phyloP scores from a whole-genome alignment of 53 echinoderm and acorn worm genomes.

The Henricia sp. region DNA sequence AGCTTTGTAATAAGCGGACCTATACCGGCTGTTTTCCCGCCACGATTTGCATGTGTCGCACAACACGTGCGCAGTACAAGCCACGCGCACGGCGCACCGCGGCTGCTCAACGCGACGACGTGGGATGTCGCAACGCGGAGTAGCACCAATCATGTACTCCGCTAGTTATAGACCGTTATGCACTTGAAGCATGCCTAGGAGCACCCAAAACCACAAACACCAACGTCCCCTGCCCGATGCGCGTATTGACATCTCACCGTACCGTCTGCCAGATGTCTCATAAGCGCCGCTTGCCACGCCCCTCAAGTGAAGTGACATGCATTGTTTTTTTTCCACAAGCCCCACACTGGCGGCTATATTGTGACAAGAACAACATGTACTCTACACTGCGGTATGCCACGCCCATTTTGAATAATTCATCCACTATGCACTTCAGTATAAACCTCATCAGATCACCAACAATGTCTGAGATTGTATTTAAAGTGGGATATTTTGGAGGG shows the following conservation, averaged over 20 bases:
- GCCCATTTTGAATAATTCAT: neutral
- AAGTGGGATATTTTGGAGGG: too few species aligned
- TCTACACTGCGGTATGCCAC: neutral
- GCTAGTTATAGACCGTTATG: too few species aligned
- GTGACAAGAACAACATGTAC: neutral
- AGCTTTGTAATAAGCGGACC: conserved; percentile 5
- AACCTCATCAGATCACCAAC: too few species aligned
- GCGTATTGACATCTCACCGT: neutral
- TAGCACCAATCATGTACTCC: too few species aligned
- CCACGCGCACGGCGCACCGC: neutral
- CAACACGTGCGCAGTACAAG: neutral
- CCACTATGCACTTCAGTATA: too few species aligned
- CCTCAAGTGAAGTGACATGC: too few species aligned
- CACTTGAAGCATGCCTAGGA: too few species aligned
- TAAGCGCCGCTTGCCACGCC: neutral
- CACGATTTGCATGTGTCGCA: conserved; percentile 31
- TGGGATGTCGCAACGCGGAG: too few species aligned
- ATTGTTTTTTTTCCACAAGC: too few species aligned
- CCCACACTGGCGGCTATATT: neutral
- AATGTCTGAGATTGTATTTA: too few species aligned
- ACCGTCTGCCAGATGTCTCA: conserved; percentile 6
- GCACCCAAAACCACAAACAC: too few species aligned
- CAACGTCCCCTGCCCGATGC: neutral
- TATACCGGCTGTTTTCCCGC: neutral
- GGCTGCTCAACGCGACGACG: neutral